Conservation (phyloP, 2,113 vertebrate genomes). For the Takifugu flavidus region DNA sequence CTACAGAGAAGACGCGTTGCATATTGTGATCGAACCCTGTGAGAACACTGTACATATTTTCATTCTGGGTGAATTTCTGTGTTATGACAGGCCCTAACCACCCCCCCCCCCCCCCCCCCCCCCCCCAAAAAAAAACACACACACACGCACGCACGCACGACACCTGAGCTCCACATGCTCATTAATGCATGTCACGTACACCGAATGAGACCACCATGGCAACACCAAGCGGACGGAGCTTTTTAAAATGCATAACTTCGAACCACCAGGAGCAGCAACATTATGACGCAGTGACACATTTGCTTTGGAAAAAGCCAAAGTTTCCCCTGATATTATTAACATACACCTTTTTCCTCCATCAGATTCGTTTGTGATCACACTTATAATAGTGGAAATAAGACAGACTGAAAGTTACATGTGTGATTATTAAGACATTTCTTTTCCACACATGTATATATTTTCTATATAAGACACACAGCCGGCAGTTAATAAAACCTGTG, state of each 20-base stretch:
- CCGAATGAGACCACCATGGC: slow-evolving; percentile 6
- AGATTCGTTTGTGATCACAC: no score
- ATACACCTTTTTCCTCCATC: no score
- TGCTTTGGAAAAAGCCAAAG: no score
- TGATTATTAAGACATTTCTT: no score
- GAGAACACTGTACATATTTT: slow-evolving; percentile 6
- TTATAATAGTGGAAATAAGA: no score
- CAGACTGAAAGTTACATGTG: no score
- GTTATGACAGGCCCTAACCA: slow-evolving; percentile 19
- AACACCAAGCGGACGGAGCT: not conserved
- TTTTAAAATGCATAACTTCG: slow-evolving; percentile 58
- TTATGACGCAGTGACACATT: slow-evolving; percentile 13
- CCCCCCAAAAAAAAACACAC: not conserved
- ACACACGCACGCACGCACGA: slow-evolving; percentile 10
- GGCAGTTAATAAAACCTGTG: no score
- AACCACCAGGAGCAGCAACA: slow-evolving; percentile 15
- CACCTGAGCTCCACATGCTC: not conserved
- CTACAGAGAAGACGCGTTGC: not conserved
- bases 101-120: not conserved
- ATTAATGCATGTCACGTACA: slow-evolving; percentile 13
- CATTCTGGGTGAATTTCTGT: not conserved
- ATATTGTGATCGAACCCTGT: no score
- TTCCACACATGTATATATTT: no score
- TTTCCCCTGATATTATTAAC: no score
- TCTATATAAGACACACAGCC: no score